Evolutionary conservation across 2,888 invertebrate genomes (phyloP), one percentile per base, ranked within the genome.

Genomic region (Dryococelus australis): DNA sequence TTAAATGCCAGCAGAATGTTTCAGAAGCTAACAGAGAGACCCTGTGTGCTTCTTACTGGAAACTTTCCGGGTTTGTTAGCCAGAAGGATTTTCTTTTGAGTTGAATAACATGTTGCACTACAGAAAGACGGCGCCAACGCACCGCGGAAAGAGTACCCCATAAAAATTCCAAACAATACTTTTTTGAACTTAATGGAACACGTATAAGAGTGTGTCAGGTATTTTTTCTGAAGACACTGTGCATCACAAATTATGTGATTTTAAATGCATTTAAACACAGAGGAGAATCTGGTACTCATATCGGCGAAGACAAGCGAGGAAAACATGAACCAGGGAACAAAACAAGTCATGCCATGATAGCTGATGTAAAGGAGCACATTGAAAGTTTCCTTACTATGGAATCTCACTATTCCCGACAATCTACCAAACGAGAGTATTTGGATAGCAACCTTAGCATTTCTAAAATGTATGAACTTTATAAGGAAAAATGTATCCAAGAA

Each of bases 391-490:
- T 0, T 9, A 80, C 26, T 26, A 80, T 80, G 80, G 24, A 80
- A 24, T 80, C 80, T 2, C 80, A 80, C n/a, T 80, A 80, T n/a
- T 80, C 80, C 27, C 26, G 0, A 80, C 4, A 80, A n/a, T n/a
- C n/a, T n/a, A n/a, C n/a, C n/a, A n/a, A n/a, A n/a, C n/a, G 28
- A 80, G 24, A 80, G 28, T 80, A 80, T 80, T 80, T 80, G 80
- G 80, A 80, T 80, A 80, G 0, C 12, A 80, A 80, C 13, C 80
- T 80, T 9, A n/a, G 26, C 28, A 80, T 80, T 27, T 27, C 80
- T 12, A 80, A 80, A 80, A 80, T n/a, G 26, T 80, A 80, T 80
- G 80, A 26, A 13, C 80, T 79, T 27, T 80, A 80, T 28, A 80
- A 80, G 24, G n/a, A 20, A 6, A 28, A 80, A 80, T 80, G n/a